Evolutionary conservation across 2,113 vertebrate genomes (phyloP), one percentile per base, ranked within the genome.

Genomic region (Aplodontia rufa): DNA sequence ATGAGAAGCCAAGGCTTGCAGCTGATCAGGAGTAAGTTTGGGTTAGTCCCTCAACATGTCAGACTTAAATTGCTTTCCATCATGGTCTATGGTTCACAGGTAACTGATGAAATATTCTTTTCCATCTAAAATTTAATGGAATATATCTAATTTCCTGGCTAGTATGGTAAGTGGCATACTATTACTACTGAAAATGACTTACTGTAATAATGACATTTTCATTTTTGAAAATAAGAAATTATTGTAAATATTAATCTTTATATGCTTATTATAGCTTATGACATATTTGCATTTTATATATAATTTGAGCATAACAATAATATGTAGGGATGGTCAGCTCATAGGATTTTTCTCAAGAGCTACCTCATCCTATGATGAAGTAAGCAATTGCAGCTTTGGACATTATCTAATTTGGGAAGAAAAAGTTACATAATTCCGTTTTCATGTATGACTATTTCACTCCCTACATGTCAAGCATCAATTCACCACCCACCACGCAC

Each of bases 181-280:
- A 64, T 49, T 93, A 89, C 66, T 88, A 72, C 62, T 71, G 78
- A 68, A 87, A 84, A 95, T 28, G 35, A 55, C 28, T 71, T 90
- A 72, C 45, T 94, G 60, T 87, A 68, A 83, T 16, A 17, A 87
- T 69, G 74, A 64, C 76, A 42, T 72, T 93, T 71, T 40, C 82
- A 62, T 74, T 85, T 94, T 81, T 93, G 45, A 91, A 76, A 88
- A 71, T 80, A 17, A 88, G 35, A 90, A 74, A 83, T 87, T n/a
- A 72, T 37, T 78, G 0, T 20, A 87, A 88, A 68, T 80, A 42
- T 20, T 87, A 35, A 68, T 90, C 32, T 79, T 79, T 3, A 87
- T 28, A 51, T 3, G 13, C 6, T 51, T 2, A n/a, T n/a, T n/a
- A n/a, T n/a, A 79, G 69, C 86, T 93, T 76, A n/a, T 87, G 71